These are phyloP conservation scores for Triplophysa tibetana DNA, from an alignment of 2,113 vertebrate genomes.

Conservation along the genomic window DNA sequence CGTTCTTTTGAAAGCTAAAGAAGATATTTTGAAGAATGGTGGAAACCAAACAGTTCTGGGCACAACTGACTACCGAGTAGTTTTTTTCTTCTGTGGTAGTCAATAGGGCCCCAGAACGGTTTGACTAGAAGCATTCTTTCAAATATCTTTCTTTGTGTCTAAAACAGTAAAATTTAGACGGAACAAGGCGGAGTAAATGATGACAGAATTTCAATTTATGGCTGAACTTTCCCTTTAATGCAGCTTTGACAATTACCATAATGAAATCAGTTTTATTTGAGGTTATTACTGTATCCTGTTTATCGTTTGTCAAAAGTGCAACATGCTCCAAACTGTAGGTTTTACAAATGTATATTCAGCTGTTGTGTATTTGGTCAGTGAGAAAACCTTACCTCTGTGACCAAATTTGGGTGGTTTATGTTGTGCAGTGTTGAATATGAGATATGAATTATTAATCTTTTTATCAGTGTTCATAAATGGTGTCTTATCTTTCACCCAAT, in stretches of 20 bases:
- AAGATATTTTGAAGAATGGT: background rate
- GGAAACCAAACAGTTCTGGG: background rate
- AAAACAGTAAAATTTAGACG: too few relatives aligned
- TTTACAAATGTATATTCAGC: slow-evolving; percentile 1
- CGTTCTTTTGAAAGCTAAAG: too few relatives aligned
- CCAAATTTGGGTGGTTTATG: background rate
- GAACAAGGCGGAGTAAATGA: too few relatives aligned
- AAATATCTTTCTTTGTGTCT: too few relatives aligned
- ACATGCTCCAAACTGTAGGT: slow-evolving; percentile 33
- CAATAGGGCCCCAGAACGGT: too few relatives aligned
- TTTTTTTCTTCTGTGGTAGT: too few relatives aligned
- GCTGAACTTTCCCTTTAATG: background rate
- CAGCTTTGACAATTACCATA: slow-evolving; percentile 4
- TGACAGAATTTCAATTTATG: too few relatives aligned
- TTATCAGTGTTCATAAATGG: slow-evolving; percentile 23
- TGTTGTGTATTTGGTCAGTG: slow-evolving; percentile 16
- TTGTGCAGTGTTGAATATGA: slow-evolving; percentile 21
- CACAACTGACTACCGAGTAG: too few relatives aligned
- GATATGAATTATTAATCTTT: slow-evolving; percentile 1
- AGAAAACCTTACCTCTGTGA: background rate
- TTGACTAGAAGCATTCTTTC: too few relatives aligned
- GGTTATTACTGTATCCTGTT: background rate
- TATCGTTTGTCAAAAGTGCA: background rate
- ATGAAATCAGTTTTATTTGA: background rate
- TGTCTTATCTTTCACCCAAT: background rate